Base-by-base conservation (phyloP, 1,140 invertebrate species). In the Drosophila orena region DNA sequence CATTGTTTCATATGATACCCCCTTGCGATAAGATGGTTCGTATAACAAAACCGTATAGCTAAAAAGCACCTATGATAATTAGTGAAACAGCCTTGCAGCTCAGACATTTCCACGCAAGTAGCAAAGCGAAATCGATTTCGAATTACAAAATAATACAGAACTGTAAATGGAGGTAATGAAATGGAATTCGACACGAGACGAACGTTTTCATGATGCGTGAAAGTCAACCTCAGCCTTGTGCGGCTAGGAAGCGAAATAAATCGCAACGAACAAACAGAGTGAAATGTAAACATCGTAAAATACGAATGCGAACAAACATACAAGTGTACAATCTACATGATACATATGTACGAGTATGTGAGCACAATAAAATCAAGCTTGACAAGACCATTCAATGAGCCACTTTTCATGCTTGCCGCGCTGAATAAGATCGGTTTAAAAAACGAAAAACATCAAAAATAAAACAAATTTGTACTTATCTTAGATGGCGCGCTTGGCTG, bases 181-280 rank as follows among this genome's bases (percentile, higher is more conserved):
- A 46, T 46, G 71, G 44, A 56, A 57, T 40, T 42, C 61, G 54
- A 56, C 42, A 47, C 54, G 64, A 69, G 44, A 56, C 62, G 74
- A 60, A 49, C 47, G 72, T 44, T 52, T 64, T 75, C 71, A 49
- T 75, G 58, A 75, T 76, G 75, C 78, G 81, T 75, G 81, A 85
- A 85, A 85, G 81, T 81, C 61, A 70, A 81, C 73, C 60, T 66
- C 72, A 76, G 68, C 68, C 68, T 71, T 77, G 59, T 70, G 72
- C 14, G 68, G 60, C 66, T 69, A 86, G 80, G 83, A 77, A 85
- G 81, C 44, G 46, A 70, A 86, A 81, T 81, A 84, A 83, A 84
- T 79, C 78, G 60, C 49, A 59, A 27, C 47, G 40, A 27, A 50
- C 38, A 64, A 42, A n/a, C 35, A 47, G 38, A 77, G 68, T 54